phyloP scores from a whole-genome alignment of 2,113 vertebrate species.

The Gymnogyps californianus region DNA sequence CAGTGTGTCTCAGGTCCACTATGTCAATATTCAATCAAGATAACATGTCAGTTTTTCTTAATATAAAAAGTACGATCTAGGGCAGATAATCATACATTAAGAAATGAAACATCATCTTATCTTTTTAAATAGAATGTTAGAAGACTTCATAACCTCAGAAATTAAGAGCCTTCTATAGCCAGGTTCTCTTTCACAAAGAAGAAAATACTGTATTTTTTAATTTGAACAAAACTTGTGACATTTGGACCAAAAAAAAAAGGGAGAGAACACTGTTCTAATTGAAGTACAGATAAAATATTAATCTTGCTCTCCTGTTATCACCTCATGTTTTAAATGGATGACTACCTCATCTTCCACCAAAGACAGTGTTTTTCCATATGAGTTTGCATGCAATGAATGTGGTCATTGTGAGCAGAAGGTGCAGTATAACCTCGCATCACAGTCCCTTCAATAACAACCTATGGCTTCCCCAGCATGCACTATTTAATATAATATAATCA shows the following conservation, averaged over 20 bases:
- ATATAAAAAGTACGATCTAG: background rate
- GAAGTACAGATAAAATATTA: background rate
- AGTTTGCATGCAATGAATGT: background rate
- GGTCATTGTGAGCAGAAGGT: background rate
- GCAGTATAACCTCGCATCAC: background rate
- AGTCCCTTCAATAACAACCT: background rate
- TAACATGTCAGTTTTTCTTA: background rate
- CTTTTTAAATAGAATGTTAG: background rate
- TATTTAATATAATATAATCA: background rate
- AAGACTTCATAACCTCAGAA: background rate
- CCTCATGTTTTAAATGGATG: background rate
- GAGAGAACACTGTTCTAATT: background rate
- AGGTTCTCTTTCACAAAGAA: background rate
- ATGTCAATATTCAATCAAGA: background rate
- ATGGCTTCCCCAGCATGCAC: background rate
- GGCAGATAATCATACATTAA: background rate
- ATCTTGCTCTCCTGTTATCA: background rate
- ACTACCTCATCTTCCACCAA: background rate
- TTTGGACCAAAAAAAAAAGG: background rate
- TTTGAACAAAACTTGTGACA: background rate
- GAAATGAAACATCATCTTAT: background rate
- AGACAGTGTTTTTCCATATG: background rate
- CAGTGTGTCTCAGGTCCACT: background rate
- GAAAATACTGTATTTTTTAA: fast-evolving
- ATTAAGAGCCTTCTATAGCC: background rate